A percentile compares a stretch with the other conserved stretches of the same genome.
phyloP scores from a whole-genome alignment of 53 echinoderm and acorn worm genomes.

The Mesocentrotus franciscanus region DNA sequence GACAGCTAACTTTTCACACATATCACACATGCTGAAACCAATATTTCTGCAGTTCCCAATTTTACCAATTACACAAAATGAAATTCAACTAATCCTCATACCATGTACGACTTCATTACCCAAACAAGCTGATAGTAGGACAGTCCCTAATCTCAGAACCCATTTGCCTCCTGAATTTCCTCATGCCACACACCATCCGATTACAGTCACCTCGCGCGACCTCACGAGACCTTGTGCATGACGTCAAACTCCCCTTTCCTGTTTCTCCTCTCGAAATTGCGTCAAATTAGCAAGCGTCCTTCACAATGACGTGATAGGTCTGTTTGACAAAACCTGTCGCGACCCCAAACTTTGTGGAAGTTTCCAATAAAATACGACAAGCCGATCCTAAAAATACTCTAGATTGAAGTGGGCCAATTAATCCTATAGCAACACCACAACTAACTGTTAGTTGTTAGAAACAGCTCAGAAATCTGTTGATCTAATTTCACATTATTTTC shows the following conservation, averaged over 20 bases:
- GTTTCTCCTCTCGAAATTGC: not conserved
- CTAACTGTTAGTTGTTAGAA: conserved; percentile 20
- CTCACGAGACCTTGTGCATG: conserved; percentile 36
- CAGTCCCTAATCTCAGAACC: conserved; percentile 28
- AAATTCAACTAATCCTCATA: not conserved
- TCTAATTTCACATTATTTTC: conserved; percentile 32
- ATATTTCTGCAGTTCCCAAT: conserved; percentile 28
- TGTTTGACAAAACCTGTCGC: not conserved
- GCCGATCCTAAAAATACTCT: conserved; percentile 32
- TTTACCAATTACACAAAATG: conserved; percentile 31
- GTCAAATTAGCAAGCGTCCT: conserved; percentile 49
- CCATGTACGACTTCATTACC: not conserved
- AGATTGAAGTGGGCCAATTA: not conserved
- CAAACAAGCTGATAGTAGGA: not conserved
- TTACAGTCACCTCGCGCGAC: conserved; percentile 45
- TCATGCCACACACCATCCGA: conserved; percentile 46
- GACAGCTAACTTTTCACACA: not conserved
- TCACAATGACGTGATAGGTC: conserved; percentile 22
- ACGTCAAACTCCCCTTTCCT: conserved; percentile 54
- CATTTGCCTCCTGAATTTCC: conserved; percentile 40
- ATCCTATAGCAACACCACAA: conserved; percentile 15
- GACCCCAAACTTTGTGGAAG: conserved; percentile 3
- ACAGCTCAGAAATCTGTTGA: conserved; percentile 1
- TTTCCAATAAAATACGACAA: conserved; percentile 46
- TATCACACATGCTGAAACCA: not conserved